Percentiles rank a stretch among this genome's conserved stretches.
Conservation (phyloP, 2,888 invertebrate genomes). For the Auanema freiburgensis region DNA sequence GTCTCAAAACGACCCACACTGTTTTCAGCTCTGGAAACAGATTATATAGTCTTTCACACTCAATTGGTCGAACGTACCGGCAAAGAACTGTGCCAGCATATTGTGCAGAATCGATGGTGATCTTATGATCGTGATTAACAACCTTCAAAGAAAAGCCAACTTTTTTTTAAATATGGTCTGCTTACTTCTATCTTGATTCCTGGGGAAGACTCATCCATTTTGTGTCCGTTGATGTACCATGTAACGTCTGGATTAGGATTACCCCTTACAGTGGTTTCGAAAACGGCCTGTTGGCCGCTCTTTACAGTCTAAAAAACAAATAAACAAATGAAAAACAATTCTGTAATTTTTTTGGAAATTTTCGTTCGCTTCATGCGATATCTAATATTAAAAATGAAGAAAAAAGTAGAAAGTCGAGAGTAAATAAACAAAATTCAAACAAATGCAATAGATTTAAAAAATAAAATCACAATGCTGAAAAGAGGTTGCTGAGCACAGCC, state of each 20-base stretch:
- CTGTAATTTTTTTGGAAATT: no score
- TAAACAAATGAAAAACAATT: slow-evolving; percentile 1
- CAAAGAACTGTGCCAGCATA: slow-evolving; percentile 62
- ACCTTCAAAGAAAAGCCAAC: slow-evolving; percentile 10
- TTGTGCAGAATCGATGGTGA: slow-evolving; percentile 72
- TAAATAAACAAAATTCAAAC: no score
- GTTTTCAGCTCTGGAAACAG: slow-evolving; percentile 60
- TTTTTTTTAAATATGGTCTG: background rate
- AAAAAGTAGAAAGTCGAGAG: no score
- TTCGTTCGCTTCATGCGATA: no score
- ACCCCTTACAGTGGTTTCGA: slow-evolving; percentile 62
- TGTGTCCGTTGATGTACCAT: slow-evolving; percentile 75
- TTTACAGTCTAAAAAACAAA: slow-evolving; percentile 58
- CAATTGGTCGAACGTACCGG: slow-evolving; percentile 25
- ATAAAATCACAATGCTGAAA: no score
- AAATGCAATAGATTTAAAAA: no score
- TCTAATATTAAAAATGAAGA: no score
- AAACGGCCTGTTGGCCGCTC: slow-evolving; percentile 56
- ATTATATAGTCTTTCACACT: no score
- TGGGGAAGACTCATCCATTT: slow-evolving; percentile 74
- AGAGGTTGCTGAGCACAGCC: no score
- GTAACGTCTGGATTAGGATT: slow-evolving; percentile 59
- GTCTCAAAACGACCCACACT: slow-evolving; percentile 60
- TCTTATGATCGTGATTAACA: slow-evolving; percentile 78
- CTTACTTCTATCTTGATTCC: slow-evolving; percentile 71